phyloP scores from a whole-genome alignment of 2,888 invertebrate species.

The Dasypolia templi region DNA sequence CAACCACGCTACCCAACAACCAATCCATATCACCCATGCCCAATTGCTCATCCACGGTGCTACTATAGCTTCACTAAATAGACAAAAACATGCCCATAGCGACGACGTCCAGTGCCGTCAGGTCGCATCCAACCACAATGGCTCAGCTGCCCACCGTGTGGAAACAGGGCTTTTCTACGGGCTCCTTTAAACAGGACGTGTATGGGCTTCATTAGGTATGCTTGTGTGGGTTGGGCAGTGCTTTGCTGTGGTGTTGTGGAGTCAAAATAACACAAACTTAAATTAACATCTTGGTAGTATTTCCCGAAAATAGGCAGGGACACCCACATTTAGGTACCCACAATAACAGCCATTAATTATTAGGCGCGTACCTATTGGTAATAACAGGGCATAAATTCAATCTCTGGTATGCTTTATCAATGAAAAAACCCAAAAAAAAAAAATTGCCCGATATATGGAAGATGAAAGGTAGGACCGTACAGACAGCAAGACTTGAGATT shows the following conservation, averaged over 20 bases:
- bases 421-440: background rate
- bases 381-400: background rate
- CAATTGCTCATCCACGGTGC: slow-evolving; percentile 10
- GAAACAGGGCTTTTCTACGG: slow-evolving; percentile 50
- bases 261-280: slow-evolving; percentile 5
- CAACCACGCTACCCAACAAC: too few relatives aligned
- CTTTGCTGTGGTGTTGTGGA: background rate
- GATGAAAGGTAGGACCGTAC: too few relatives aligned
- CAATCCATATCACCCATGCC: background rate
- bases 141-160: slow-evolving; percentile 49
- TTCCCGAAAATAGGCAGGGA: too few relatives aligned
- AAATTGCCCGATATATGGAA: too few relatives aligned
- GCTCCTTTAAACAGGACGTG: slow-evolving; percentile 48
- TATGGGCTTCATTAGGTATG: slow-evolving; percentile 34
- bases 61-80: slow-evolving; percentile 29
- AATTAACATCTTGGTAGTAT: background rate
- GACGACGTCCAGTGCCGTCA: slow-evolving; percentile 40
- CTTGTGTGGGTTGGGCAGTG: background rate
- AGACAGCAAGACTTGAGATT: too few relatives aligned
- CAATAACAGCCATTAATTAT: too few relatives aligned
- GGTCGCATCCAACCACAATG: slow-evolving; percentile 55
- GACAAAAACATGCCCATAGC: slow-evolving; percentile 31
- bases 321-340: too few relatives aligned
- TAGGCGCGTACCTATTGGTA: background rate
- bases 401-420: too few relatives aligned